Percentiles rank a stretch among this genome's conserved stretches.
Evolutionary conservation across 2,797 vertebrate genomes (phyloP).

Genomic region (Syndactyla subalaris): DNA sequence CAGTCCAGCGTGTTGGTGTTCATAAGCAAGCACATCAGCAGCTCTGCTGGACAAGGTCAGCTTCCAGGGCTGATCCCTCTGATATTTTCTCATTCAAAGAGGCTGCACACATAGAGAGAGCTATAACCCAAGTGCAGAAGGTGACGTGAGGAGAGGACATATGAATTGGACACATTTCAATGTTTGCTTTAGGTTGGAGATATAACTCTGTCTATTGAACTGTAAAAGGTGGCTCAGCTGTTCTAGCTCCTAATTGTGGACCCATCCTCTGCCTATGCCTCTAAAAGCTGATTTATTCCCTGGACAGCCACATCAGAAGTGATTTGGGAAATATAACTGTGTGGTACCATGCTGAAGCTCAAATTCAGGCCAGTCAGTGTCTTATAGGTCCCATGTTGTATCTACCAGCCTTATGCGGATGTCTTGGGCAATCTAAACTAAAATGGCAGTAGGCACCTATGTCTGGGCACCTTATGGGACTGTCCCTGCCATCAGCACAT

Average conservation of each 20-base stretch:
- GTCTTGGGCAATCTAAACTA: neutral
- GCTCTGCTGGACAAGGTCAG: neutral
- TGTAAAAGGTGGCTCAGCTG: neutral
- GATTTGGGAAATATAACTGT: neutral
- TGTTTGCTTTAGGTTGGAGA: neutral
- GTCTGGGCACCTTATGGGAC: neutral
- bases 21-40: neutral
- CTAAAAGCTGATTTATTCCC: neutral
- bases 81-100: neutral
- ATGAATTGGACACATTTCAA: neutral
- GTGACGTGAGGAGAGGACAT: fast-evolving
- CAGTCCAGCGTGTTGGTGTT: fast-evolving
- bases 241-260: neutral
- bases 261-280: neutral
- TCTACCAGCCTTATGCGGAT: neutral
- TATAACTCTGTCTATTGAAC: neutral
- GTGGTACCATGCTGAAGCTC: neutral
- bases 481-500: neutral
- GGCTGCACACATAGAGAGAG: neutral
- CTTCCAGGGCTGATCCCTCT: neutral
- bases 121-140: neutral
- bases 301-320: neutral
- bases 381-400: neutral
- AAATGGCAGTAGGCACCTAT: neutral
- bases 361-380: neutral